These are phyloP conservation scores for Aphrocallistes beatrix DNA, from an alignment of 37 sponge, comb jelly and placozoan genomes.

Conservation along the genomic window DNA sequence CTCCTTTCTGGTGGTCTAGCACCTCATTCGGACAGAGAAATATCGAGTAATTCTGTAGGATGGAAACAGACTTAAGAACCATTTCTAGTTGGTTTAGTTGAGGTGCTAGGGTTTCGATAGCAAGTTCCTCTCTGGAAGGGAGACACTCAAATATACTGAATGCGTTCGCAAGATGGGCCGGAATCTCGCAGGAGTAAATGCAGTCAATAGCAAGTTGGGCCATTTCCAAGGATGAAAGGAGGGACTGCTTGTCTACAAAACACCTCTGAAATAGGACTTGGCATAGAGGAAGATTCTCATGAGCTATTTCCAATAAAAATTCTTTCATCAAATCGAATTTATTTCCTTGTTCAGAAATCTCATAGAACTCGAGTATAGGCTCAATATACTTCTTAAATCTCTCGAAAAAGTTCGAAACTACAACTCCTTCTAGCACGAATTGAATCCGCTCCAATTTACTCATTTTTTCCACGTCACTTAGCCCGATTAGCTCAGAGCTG, in stretches of 20 bases:
- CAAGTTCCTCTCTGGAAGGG: background rate
- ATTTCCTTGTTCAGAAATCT: background rate
- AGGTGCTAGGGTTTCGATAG: background rate
- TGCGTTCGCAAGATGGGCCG: background rate
- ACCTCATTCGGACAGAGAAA: background rate
- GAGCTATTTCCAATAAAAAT: background rate
- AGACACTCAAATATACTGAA: conserved; percentile 12
- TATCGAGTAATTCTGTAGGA: background rate
- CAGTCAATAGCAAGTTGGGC: background rate
- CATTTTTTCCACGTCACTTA: background rate
- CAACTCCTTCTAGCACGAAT: background rate
- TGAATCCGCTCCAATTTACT: background rate
- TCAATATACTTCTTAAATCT: background rate
- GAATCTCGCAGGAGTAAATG: background rate
- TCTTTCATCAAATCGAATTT: background rate
- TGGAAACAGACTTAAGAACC: background rate
- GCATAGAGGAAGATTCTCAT: background rate
- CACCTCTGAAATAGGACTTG: background rate
- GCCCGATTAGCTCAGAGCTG: background rate
- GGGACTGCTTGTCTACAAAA: background rate
- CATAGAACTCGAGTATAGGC: background rate
- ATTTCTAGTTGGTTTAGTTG: background rate
- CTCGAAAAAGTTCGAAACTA: background rate
- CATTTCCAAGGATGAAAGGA: background rate
- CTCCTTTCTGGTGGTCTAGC: background rate